phyloP scores from a whole-genome alignment of 2,113 vertebrate species.

The human (Homo sapiens) region DNA sequence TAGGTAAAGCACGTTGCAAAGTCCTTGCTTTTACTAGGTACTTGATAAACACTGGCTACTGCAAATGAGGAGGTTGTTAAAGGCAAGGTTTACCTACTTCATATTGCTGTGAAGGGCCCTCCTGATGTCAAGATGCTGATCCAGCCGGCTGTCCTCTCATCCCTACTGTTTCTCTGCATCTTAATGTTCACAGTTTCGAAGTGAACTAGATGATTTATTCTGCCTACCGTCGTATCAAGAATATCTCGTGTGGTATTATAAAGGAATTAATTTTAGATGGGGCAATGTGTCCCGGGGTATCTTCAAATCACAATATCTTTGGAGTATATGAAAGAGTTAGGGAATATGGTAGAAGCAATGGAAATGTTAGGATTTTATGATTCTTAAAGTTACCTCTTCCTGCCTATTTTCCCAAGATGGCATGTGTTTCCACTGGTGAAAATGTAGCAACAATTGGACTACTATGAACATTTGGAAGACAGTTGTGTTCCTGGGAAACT shows the following conservation, averaged over 20 bases:
- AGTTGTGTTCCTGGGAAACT: neutral
- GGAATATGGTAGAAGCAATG: neutral
- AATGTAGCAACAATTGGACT: neutral
- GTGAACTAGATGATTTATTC: slow-evolving; percentile 33
- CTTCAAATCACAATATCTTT: neutral
- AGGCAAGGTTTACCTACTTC: neutral
- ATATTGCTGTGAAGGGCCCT: neutral
- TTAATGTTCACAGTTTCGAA: slow-evolving; percentile 29
- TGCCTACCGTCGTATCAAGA: neutral
- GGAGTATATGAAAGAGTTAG: neutral
- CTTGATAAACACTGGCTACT: neutral
- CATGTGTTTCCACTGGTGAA: neutral
- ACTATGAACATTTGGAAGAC: neutral
- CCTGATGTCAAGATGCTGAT: neutral
- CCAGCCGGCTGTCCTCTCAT: neutral
- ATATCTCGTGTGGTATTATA: neutral
- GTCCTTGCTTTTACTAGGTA: neutral
- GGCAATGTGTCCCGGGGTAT: neutral
- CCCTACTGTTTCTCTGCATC: neutral
- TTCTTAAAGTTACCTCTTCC: neutral
- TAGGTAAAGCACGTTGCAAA: slow-evolving; percentile 21
- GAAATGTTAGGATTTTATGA: neutral
- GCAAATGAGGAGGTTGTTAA: slow-evolving; percentile 6
- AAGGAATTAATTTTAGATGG: slow-evolving; percentile 26
- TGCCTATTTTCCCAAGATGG: neutral